Percentiles rank a stretch among this genome's conserved stretches.
phyloP scores from a whole-genome alignment of 2,797 vertebrate genomes.

The Varecia variegata region DNA sequence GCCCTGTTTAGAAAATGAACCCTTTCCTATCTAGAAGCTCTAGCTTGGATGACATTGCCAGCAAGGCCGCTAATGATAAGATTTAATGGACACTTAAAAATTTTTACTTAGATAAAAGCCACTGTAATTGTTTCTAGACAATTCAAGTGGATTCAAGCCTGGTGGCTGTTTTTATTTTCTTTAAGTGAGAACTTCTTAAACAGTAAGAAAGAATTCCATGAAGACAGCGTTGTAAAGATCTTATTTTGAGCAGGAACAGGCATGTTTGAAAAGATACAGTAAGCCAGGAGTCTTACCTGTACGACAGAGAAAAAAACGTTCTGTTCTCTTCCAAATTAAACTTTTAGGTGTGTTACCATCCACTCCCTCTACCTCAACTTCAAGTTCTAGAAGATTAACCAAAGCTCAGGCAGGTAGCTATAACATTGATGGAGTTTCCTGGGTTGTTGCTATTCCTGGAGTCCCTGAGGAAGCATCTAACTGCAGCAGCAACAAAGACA shows the following conservation, averaged over 20 bases:
- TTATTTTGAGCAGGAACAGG: not conserved
- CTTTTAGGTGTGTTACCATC: conserved; percentile 47
- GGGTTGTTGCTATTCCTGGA: conserved; percentile 54
- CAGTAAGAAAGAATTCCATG: conserved; percentile 10
- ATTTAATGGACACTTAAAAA: conserved; percentile 66
- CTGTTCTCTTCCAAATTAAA: conserved; percentile 52
- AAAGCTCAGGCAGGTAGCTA: conserved; percentile 67
- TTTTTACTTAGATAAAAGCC: conserved; percentile 57
- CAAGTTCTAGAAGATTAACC: conserved; percentile 73
- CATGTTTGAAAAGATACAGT: not conserved
- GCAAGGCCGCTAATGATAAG: conserved; percentile 59
- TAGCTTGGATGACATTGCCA: conserved; percentile 29
- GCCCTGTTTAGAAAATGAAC: conserved; percentile 72
- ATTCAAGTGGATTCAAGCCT: conserved; percentile 48
- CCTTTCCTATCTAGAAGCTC: conserved; percentile 43
- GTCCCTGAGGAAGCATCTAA: conserved; percentile 53
- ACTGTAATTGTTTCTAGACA: conserved; percentile 52
- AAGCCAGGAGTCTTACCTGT: not conserved
- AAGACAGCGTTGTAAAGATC: not conserved
- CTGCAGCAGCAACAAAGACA: not conserved
- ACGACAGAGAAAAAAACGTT: conserved; percentile 27
- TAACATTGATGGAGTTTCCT: conserved; percentile 38
- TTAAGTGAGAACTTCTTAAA: conserved; percentile 20
- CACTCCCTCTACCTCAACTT: not conserved
- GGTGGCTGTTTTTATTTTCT: not conserved